Base-by-base conservation (phyloP, 2,888 invertebrate genomes). In the Limenitis camilla region DNA sequence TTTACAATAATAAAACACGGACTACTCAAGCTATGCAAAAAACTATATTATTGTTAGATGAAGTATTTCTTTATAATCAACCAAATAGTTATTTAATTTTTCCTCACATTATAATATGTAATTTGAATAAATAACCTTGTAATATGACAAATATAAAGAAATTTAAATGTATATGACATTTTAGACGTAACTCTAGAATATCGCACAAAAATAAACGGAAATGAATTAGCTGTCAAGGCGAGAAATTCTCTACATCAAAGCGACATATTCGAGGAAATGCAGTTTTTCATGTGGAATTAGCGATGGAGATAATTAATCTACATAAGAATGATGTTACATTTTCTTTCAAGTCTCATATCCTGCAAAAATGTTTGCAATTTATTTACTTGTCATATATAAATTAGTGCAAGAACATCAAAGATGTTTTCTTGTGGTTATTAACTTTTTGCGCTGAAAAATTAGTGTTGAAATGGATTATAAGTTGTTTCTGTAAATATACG, bases 171-270 rank as follows among this genome's bases (percentile, higher is more conserved):
- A 51, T n/a, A n/a, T n/a, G n/a, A n/a, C n/a, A 53, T 44, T 36
- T 40, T 38, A 44, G 43, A 39, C 40, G 43, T 47, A 50, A 38
- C 54, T 56, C 50, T 41, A 62, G 57, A 65, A 67, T 61, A 43
- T 19, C 45, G 61, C 63, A 76, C 76, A 64, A 71, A 79, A 85
- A 84, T 84, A 86, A 72, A 70, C 69, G 63, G 67, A 66, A 66
- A 75, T 81, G 81, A 82, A 81, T 81, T 81, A 81, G 71, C 74
- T 71, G 76, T 73, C 74, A 79, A 75, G 72, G 68, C 72, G 76
- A 79, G 78, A 78, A 77, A 82, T 80, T 76, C 76, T 71, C 61
- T 55, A 81, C 77, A 76, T 85, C 84, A 85, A 85, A 84, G 83
- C 70, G 67, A 63, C 57, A 59, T 62, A 65, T 81, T 79, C 76